Percentiles rank a stretch among this genome's conserved stretches.
phyloP scores from a whole-genome alignment of 2,888 invertebrate genomes.

The Pheosia gnoma region DNA sequence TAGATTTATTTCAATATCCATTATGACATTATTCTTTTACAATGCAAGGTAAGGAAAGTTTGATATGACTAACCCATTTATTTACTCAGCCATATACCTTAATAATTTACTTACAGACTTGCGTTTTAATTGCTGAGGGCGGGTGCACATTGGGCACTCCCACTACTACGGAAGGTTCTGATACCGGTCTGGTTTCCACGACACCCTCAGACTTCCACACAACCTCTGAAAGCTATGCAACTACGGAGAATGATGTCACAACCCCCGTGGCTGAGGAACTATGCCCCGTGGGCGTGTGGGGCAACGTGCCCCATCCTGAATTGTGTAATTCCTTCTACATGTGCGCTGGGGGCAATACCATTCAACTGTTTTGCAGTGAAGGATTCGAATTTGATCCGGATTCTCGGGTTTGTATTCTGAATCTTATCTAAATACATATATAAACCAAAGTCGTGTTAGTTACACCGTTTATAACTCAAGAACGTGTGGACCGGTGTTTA shows the following conservation, averaged over 20 bases:
- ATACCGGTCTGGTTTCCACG: neutral
- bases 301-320: slow-evolving; percentile 50
- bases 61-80: too few relatives aligned
- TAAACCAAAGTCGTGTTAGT: too few relatives aligned
- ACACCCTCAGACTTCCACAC: neutral
- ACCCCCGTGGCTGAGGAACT: slow-evolving; percentile 10
- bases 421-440: neutral
- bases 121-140: slow-evolving; percentile 15
- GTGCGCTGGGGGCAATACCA: slow-evolving; percentile 47
- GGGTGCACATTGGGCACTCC: slow-evolving; percentile 18
- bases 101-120: slow-evolving; percentile 11
- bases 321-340: slow-evolving; percentile 50
- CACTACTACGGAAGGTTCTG: neutral
- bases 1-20: too few relatives aligned
- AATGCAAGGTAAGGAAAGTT: too few relatives aligned
- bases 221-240: neutral
- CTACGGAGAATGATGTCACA: neutral
- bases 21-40: too few relatives aligned
- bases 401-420: slow-evolving; percentile 18
- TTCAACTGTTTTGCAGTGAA: slow-evolving; percentile 41
- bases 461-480: too few relatives aligned
- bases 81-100: neutral
- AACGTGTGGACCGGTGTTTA: too few relatives aligned
- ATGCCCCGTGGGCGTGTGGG: slow-evolving; percentile 45
- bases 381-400: slow-evolving; percentile 50